These are phyloP conservation scores for Marronus borbonicus DNA, from an alignment of 2,888 invertebrate genomes.

Conservation along the genomic window DNA sequence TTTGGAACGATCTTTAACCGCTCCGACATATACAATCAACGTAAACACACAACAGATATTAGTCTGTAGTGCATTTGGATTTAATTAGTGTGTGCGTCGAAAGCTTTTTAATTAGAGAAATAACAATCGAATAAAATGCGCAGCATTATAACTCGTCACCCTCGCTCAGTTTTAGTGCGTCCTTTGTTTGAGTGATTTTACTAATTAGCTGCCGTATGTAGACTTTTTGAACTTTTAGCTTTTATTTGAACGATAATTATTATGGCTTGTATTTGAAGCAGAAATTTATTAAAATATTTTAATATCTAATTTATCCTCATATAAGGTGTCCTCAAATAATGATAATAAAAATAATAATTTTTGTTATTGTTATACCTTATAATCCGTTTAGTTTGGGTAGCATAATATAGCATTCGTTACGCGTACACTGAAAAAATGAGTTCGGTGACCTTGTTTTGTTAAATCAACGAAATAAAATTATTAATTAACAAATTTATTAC, in stretches of 20 bases:
- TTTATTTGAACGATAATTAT: background rate
- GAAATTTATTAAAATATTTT: background rate
- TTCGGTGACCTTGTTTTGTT: too few species aligned
- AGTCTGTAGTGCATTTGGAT: conserved; percentile 22
- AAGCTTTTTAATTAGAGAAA: conserved; percentile 43
- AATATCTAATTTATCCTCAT: too few species aligned
- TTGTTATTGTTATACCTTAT: too few species aligned
- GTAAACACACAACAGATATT: conserved; percentile 18
- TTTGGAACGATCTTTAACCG: conserved; percentile 12
- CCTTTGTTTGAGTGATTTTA: background rate
- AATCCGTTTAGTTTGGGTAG: too few species aligned
- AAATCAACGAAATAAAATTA: too few species aligned
- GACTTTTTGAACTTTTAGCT: background rate
- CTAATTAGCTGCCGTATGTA: background rate
- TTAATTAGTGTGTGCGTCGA: conserved; percentile 35
- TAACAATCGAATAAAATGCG: conserved; percentile 31
- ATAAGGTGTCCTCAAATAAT: too few species aligned
- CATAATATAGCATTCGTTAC: too few species aligned
- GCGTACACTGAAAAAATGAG: too few species aligned
- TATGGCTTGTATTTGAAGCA: background rate
- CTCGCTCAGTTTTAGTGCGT: background rate
- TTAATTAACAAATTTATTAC: too few species aligned
- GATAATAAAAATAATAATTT: too few species aligned
- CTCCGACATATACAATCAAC: conserved; percentile 17
- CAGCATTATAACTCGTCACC: conserved; percentile 10